Evolutionary conservation across 1,140 invertebrate species (phyloP).

Genomic region (Apis mellifera): DNA sequence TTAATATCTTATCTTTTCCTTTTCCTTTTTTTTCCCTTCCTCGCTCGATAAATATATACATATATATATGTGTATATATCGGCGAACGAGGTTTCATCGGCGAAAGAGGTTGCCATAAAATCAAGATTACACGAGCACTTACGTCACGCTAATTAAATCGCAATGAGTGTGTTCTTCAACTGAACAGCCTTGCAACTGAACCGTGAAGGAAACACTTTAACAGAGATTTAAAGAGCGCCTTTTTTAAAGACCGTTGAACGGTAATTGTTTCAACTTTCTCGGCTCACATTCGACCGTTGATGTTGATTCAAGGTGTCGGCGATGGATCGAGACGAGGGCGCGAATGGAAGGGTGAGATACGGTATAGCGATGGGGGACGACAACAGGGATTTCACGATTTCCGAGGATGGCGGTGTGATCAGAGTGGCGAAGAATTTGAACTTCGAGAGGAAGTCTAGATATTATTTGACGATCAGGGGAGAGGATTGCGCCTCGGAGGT

Average conservation of each 20-base stretch:
- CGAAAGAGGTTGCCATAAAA: not conserved
- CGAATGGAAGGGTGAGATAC: conserved; percentile 94
- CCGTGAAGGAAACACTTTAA: not conserved
- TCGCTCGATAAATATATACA: not conserved
- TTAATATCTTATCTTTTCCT: not conserved
- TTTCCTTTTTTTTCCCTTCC: not conserved
- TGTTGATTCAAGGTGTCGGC: conserved; percentile 86
- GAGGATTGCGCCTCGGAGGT: conserved; percentile 91
- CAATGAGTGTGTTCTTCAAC: not conserved
- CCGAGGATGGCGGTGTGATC: conserved; percentile 93
- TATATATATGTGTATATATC: not conserved
- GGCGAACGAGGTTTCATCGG: not conserved
- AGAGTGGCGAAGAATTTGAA: conserved; percentile 95
- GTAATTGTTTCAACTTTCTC: not conserved
- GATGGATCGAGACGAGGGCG: conserved; percentile 94
- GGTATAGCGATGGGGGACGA: conserved; percentile 94
- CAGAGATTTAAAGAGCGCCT: too few relatives aligned
- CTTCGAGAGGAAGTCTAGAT: conserved; percentile 93
- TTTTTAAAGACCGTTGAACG: not conserved
- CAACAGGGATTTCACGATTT: conserved; percentile 94
- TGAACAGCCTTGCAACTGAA: not conserved
- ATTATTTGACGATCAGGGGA: conserved; percentile 91
- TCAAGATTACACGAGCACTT: conserved; percentile 1
- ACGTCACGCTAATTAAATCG: conserved; percentile 5
- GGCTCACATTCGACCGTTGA: not conserved